Evolutionary conservation across 2,888 invertebrate species (phyloP), one percentile per base, ranked within the genome.

Genomic region (Oasisia sp.): DNA sequence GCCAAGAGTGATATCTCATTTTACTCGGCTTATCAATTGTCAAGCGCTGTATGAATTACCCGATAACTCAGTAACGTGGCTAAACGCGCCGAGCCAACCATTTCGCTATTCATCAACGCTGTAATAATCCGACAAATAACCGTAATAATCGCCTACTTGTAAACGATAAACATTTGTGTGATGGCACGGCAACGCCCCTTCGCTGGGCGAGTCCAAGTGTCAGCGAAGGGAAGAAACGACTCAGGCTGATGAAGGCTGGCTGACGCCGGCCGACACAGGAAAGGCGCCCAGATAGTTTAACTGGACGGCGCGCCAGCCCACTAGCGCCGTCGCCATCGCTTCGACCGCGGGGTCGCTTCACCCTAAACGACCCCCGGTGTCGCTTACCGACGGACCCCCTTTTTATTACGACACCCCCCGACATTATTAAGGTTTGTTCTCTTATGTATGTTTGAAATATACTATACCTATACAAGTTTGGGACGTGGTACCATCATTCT

Each of bases 171-270:
- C 74, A 19, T 74, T 74, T 74, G 74, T 27, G 74, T 7, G 74
- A 74, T 27, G 19, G n/a, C 74, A 27, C 19, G 74, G 27, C 74
- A 74, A 74, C 74, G 74, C 74, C 74, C 74, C 74, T 74, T 74
- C n/a, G 27, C 74, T 74, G 74, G 74, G 27, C 74, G 19, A n/a
- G 19, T 74, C 74, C 74, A 74, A 74, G 74, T 74, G 74, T 74
- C 74, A 74, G 74, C 14, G 1, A 27, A 74, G 74, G 74, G 74
- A 74, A 74, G 74, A 74, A 27, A 74, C 74, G 74, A 74, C 74
- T 74, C 74, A 74, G n/a, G 4, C 74, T 74, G 74, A 74, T 74
- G 74, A 74, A n/a, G 74, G n/a, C 74, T 74, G 74, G 74, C 74
- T 74, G 74, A 74, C 74, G 74, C n/a, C 74, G 74, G n/a, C 27